Evolutionary conservation across 2,113 vertebrate genomes (phyloP), one percentile per base, ranked within the genome.

Genomic region (Callopanchax toddi): DNA sequence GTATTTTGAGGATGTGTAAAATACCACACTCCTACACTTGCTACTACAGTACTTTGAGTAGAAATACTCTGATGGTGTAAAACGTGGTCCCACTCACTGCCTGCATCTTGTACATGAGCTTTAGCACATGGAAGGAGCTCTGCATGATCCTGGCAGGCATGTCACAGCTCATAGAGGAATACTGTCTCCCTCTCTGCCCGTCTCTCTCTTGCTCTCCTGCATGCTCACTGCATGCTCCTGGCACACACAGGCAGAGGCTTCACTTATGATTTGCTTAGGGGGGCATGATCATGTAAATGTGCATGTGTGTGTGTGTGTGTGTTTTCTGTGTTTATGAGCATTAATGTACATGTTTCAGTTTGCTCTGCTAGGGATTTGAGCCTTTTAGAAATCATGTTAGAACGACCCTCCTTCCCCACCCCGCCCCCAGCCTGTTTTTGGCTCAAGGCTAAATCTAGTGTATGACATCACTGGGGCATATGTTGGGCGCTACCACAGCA

Each of bases 211-310:
- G 29, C 64, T 71, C 66, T 76, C 59, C 46, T 3, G 53, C 4
- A 5, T 17, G n/a, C 45, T 54, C 83, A 48, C 80, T 62, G 63
- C 65, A 48, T 77, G 86, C 78, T 48, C 59, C 67, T 84, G 78
- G 76, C 81, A 71, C 62, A 60, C 83, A 60, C 76, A 80, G 74
- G 61, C 54, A 10, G 81, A 72, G 66, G 59, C 49, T 6, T 86
- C 81, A 76, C 71, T 76, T 84, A 56, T 60, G 26, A 82, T 86
- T 80, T 80, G 58, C 60, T 60, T 39, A 50, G 34, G 51, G 26
- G 23, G 71, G 51, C 45, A 49, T 67, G 72, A 69, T 26, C 39
- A 57, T 61, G 61, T 57, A 48, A 62, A 68, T 49, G 50, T 34
- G 55, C 32, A 59, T 23, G 11, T 39, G 70, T 46, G 54, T 34